phyloP scores from a whole-genome alignment of 2,888 invertebrate genomes.

The Dione vanillae region DNA sequence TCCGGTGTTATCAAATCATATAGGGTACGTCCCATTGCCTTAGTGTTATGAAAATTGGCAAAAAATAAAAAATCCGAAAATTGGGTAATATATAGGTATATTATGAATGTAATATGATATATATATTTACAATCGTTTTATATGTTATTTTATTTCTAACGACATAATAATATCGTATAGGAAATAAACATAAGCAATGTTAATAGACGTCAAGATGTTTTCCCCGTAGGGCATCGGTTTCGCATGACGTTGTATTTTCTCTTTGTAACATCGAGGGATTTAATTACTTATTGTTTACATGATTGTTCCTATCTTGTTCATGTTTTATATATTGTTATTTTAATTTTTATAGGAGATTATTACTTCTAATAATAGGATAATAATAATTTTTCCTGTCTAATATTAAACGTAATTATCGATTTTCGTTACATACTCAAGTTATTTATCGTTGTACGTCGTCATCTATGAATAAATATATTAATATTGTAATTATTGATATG shows the following conservation, averaged over 20 bases:
- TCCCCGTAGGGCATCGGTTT: constrained; percentile 12
- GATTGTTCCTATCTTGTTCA: constrained; percentile 9
- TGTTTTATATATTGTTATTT: background rate
- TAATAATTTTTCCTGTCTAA: too few relatives aligned
- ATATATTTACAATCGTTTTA: background rate
- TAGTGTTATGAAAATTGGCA: too few relatives aligned
- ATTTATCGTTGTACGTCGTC: too few relatives aligned
- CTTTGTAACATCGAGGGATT: constrained; percentile 24
- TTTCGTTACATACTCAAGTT: too few relatives aligned
- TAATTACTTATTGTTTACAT: constrained; percentile 33
- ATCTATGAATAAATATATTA: too few relatives aligned
- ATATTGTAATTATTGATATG: too few relatives aligned
- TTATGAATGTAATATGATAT: background rate
- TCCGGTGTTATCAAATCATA: too few relatives aligned
- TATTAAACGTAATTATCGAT: background rate
- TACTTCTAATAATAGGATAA: background rate
- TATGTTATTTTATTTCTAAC: background rate
- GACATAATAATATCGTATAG: background rate
- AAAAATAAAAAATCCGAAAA: too few relatives aligned
- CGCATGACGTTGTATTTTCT: constrained; percentile 21
- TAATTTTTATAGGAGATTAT: background rate
- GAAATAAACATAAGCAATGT: constrained; percentile 15
- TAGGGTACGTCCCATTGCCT: too few relatives aligned
- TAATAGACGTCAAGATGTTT: constrained; percentile 9
- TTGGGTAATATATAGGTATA: background rate